A percentile compares a stretch with the other conserved stretches of the same genome.
Evolutionary conservation across 2,888 invertebrate species (phyloP).

Genomic region (Epinotia ramella): DNA sequence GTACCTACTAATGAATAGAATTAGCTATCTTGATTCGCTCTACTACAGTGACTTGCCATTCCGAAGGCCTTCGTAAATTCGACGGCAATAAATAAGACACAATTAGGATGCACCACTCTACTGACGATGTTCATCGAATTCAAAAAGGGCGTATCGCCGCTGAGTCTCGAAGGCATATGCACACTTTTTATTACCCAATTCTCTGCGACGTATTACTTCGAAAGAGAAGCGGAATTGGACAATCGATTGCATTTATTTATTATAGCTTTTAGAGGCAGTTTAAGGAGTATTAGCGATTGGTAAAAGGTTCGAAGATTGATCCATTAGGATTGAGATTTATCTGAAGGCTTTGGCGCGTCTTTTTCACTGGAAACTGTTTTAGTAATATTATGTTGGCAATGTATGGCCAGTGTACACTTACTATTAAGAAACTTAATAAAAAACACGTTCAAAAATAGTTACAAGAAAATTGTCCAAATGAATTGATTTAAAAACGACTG

Average conservation of each 20-base stretch:
- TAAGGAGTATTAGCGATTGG: constrained; percentile 43
- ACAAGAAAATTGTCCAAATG: neutral
- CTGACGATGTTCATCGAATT: neutral
- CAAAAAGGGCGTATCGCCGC: neutral
- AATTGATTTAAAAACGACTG: constrained; percentile 17
- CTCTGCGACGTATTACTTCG: constrained; percentile 4
- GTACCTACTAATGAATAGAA: too few relatives aligned
- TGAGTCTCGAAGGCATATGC: neutral
- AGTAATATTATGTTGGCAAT: neutral
- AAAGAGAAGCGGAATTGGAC: constrained; percentile 49
- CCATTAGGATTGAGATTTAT: constrained; percentile 43
- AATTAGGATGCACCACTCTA: constrained; percentile 47
- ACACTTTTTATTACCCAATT: neutral
- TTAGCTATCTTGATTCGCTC: too few relatives aligned
- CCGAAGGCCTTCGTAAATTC: too few relatives aligned
- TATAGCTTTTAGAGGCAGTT: constrained; percentile 35
- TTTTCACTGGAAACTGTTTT: neutral
- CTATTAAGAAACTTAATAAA: neutral
- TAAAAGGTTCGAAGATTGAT: constrained; percentile 45
- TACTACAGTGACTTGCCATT: too few relatives aligned
- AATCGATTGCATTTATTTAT: constrained; percentile 44
- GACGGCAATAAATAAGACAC: constrained; percentile 47
- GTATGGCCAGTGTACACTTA: neutral
- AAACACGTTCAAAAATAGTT: neutral
- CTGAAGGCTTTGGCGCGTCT: neutral